Evolutionary conservation across 2,797 vertebrate species (phyloP).

Genomic region (Staurois parvus): DNA sequence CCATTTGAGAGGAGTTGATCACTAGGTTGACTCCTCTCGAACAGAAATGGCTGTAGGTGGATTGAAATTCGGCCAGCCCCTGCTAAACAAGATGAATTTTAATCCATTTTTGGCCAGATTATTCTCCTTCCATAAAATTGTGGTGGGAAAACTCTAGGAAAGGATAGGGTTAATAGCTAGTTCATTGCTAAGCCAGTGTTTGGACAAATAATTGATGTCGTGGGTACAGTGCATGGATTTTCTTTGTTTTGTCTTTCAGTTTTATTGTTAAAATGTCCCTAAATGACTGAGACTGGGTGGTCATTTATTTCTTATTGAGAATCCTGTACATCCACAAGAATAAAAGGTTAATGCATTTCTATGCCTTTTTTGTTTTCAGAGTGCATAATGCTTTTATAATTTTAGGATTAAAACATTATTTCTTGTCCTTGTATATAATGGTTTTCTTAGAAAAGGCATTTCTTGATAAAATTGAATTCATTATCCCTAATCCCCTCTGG

Average conservation of each 20-base stretch:
- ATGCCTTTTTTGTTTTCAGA: constrained; percentile 27
- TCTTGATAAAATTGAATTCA: constrained; percentile 56
- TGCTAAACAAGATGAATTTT: too few relatives aligned
- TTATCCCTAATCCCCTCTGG: constrained; percentile 46
- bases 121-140: too few relatives aligned
- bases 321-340: neutral
- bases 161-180: neutral
- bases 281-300: neutral
- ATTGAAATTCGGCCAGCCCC: too few relatives aligned
- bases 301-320: constrained; percentile 22
- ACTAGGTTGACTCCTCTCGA: too few relatives aligned
- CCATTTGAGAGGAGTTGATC: too few relatives aligned
- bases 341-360: constrained; percentile 49
- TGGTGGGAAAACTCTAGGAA: neutral
- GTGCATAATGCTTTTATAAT: constrained; percentile 45
- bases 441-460: constrained; percentile 41
- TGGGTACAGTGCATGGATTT: neutral
- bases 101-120: too few relatives aligned
- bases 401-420: constrained; percentile 45
- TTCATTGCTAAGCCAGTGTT: neutral
- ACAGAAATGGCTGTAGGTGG: too few relatives aligned
- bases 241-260: neutral
- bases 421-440: constrained; percentile 41
- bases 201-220: neutral
- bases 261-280: constrained; percentile 12